Conservation (phyloP, 2,113 vertebrate species). For the Sylvietta virens region DNA sequence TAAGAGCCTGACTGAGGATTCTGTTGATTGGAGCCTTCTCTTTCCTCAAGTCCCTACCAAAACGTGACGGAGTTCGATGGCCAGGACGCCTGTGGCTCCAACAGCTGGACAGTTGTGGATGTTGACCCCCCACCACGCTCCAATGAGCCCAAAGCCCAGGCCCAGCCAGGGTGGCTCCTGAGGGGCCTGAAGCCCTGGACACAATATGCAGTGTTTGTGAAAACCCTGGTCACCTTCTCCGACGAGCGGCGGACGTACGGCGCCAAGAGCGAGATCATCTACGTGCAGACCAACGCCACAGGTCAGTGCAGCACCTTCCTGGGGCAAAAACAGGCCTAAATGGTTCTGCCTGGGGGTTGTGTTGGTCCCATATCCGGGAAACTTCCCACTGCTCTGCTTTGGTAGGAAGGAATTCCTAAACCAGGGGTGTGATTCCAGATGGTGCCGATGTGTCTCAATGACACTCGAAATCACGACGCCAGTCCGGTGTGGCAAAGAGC, state of each 20-base stretch:
- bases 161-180: slow-evolving; percentile 83
- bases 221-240: slow-evolving; percentile 90
- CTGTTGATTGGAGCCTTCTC: neutral
- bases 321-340: neutral
- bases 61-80: slow-evolving; percentile 97
- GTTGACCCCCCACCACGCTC: slow-evolving; percentile 84
- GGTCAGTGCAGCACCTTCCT: slow-evolving; percentile 71
- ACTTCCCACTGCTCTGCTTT: neutral
- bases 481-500: too few species aligned
- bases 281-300: slow-evolving; percentile 88
- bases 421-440: fast-evolving
- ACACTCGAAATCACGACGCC: too few species aligned
- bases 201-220: slow-evolving; percentile 95
- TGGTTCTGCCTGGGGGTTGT: neutral
- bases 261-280: slow-evolving; percentile 97
- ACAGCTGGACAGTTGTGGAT: slow-evolving; percentile 95
- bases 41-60: slow-evolving; percentile 77
- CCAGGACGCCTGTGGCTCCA: slow-evolving; percentile 94
- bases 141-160: slow-evolving; percentile 72
- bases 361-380: fast-evolving
- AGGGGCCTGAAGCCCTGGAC: slow-evolving; percentile 91
- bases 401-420: neutral
- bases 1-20: neutral
- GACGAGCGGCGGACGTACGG: slow-evolving; percentile 89
- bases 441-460: too few species aligned